Conservation (phyloP, 2,888 invertebrate genomes). For the Acrocyrtus sp. region DNA sequence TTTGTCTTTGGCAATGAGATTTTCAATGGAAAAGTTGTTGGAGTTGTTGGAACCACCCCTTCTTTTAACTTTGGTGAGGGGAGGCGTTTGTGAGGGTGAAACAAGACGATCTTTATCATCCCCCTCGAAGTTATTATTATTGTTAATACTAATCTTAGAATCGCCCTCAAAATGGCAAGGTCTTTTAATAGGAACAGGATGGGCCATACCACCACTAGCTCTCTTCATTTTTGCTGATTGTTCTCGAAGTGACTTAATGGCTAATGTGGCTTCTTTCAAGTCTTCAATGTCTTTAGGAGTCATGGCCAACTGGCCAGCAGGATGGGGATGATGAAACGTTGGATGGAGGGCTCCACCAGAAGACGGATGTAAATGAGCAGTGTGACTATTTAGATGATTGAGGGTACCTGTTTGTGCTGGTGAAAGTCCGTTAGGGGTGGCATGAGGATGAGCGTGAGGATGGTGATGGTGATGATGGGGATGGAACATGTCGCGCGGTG, state of each 20-base stretch:
- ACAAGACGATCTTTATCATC: constrained; percentile 30
- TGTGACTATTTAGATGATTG: constrained; percentile 37
- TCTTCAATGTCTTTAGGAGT: constrained; percentile 58
- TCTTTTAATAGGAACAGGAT: constrained; percentile 29
- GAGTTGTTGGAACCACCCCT: constrained; percentile 59
- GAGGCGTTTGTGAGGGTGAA: constrained; percentile 30
- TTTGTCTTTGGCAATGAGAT: constrained; percentile 63
- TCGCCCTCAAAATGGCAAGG: constrained; percentile 12
- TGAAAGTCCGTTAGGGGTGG: constrained; percentile 20
- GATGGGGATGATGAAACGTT: constrained; percentile 35
- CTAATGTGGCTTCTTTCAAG: constrained; percentile 52
- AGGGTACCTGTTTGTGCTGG: constrained; percentile 27
- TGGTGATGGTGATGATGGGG: constrained; percentile 43
- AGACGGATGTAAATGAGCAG: constrained; percentile 24
- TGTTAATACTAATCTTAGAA: constrained; percentile 22
- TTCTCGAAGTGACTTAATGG: constrained; percentile 55
- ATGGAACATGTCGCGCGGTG: constrained; percentile 53
- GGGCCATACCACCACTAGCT: constrained; percentile 18
- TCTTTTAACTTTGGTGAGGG: constrained; percentile 44
- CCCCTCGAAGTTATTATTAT: constrained; percentile 24
- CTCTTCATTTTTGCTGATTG: constrained; percentile 58
- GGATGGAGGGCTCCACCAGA: constrained; percentile 19
- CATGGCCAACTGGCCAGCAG: constrained; percentile 47
- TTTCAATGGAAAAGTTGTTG: constrained; percentile 63
- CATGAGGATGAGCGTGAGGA: constrained; percentile 28